phyloP scores from a whole-genome alignment of 1,140 invertebrate species.

The Oreohelix idahoensis region DNA sequence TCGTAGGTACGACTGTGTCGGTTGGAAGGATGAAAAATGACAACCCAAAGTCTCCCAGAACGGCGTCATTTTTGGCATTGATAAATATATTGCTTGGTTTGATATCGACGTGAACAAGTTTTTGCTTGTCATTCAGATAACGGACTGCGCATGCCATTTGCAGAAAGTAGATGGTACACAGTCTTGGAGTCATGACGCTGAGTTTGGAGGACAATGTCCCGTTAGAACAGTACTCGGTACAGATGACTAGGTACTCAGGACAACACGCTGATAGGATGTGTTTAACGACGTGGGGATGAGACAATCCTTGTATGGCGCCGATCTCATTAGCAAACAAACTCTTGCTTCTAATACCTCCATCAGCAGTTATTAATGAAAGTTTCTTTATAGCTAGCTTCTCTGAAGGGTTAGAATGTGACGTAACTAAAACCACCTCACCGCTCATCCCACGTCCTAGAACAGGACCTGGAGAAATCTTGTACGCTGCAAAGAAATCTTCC shows the following conservation, averaged over 20 bases:
- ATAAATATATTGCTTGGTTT: neutral
- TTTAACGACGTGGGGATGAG: neutral
- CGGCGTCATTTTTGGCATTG: neutral
- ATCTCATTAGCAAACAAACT: neutral
- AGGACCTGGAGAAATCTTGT: neutral
- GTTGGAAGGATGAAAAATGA: too few species aligned
- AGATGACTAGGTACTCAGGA: neutral
- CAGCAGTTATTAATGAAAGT: neutral
- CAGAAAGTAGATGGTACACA: neutral
- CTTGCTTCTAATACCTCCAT: neutral
- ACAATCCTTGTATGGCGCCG: neutral
- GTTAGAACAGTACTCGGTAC: conserved; percentile 11
- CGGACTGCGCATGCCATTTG: neutral
- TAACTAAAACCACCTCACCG: neutral
- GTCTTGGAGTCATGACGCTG: neutral
- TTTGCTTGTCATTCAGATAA: neutral
- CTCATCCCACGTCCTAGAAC: neutral
- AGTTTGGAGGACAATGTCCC: neutral
- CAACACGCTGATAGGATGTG: neutral
- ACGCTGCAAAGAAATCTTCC: neutral
- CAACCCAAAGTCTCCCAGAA: conserved; percentile 2
- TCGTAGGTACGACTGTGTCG: too few species aligned
- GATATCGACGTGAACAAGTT: neutral
- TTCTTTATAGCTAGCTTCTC: neutral
- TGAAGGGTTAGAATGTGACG: neutral